phyloP scores from a whole-genome alignment of 2,888 invertebrate genomes.

The Melieria picta region DNA sequence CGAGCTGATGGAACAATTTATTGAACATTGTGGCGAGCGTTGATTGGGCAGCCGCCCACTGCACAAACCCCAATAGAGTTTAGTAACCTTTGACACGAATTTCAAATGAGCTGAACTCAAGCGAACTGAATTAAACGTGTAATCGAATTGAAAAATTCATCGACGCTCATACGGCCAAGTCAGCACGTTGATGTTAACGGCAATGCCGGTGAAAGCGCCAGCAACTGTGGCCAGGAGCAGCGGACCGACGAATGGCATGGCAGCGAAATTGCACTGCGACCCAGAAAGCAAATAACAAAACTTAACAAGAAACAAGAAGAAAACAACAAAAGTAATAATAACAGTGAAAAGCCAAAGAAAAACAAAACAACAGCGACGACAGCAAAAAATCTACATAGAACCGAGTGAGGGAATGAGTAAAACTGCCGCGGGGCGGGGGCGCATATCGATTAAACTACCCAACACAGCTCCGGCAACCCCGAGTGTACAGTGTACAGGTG shows the following conservation, averaged over 20 bases:
- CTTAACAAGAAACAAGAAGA: conserved; percentile 5
- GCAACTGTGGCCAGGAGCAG: background rate
- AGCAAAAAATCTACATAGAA: conserved; percentile 24
- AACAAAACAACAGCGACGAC: conserved; percentile 7
- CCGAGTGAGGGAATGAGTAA: background rate
- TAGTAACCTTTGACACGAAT: conserved; percentile 53
- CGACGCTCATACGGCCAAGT: background rate
- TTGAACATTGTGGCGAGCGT: too few species aligned
- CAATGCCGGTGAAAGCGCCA: conserved; percentile 13
- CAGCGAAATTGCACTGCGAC: background rate
- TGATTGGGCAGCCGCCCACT: too few species aligned
- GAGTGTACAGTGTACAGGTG: background rate
- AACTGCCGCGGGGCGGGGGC: background rate
- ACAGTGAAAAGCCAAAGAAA: conserved; percentile 12
- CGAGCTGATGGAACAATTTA: too few species aligned
- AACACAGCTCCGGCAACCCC: conserved; percentile 24
- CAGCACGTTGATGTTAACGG: background rate
- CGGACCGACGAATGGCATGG: background rate
- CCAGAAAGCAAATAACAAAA: background rate
- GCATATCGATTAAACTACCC: conserved; percentile 55
- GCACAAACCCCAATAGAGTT: conserved; percentile 45
- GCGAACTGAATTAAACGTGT: conserved; percentile 9
- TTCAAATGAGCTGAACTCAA: conserved; percentile 24
- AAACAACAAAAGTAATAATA: conserved; percentile 10
- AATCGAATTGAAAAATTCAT: conserved; percentile 15